Evolutionary conservation across 2,113 vertebrate species (phyloP).

Genomic region (Anoplopoma fimbria): DNA sequence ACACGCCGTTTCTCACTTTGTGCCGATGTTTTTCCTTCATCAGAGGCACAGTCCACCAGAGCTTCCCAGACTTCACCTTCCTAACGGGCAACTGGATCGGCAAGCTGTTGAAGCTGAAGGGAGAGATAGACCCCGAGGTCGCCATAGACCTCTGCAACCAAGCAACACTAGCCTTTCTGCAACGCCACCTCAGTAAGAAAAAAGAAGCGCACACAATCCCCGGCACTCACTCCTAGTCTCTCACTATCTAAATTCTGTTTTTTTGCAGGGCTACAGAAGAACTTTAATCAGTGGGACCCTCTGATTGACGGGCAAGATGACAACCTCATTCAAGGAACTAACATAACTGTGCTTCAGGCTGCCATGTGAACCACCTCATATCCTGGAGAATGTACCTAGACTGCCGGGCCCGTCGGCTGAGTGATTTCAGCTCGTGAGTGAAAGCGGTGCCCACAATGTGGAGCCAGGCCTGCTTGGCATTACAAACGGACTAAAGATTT

Average conservation of each 20-base stretch:
- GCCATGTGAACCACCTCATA: conserved; percentile 63
- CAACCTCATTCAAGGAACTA: conserved; percentile 90
- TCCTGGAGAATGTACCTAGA: too few relatives aligned
- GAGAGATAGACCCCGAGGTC: conserved; percentile 89
- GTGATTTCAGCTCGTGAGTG: too few relatives aligned
- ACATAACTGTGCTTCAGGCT: conserved; percentile 77
- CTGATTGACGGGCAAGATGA: conserved; percentile 90
- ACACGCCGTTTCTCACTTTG: background rate
- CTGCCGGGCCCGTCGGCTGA: background rate
- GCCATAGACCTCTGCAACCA: conserved; percentile 91
- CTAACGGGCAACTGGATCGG: conserved; percentile 87
- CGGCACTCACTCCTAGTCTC: accelerated
- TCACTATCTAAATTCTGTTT: background rate
- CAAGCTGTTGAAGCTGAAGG: conserved; percentile 88
- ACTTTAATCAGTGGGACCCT: conserved; percentile 91
- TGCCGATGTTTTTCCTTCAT: background rate
- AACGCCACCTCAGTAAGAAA: conserved; percentile 91
- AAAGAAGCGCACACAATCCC: background rate
- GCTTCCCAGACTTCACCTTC: conserved; percentile 97
- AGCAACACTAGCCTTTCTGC: conserved; percentile 95
- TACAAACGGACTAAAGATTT: background rate
- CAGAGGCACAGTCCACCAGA: conserved; percentile 96
- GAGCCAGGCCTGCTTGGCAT: background rate
- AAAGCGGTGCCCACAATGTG: background rate
- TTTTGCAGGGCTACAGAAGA: conserved; percentile 86